These are phyloP conservation scores for Athalia cordata DNA, from an alignment of 2,888 invertebrate species.

Conservation along the genomic window DNA sequence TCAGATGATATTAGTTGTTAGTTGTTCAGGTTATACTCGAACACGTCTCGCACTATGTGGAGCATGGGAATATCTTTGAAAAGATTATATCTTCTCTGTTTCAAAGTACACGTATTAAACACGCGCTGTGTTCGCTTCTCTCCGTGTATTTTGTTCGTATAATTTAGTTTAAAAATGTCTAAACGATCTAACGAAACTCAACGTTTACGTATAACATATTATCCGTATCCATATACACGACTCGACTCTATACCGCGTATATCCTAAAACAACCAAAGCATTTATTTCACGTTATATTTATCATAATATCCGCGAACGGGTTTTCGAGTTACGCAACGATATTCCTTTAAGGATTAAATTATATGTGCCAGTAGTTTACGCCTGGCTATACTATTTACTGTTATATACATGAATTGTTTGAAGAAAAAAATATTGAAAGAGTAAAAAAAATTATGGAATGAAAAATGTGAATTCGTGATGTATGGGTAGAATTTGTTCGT, in stretches of 20 bases:
- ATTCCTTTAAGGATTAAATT: neutral
- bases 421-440: neutral
- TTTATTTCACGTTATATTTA: neutral
- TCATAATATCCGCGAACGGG: neutral
- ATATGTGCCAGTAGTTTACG: too few relatives aligned
- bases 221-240: too few relatives aligned
- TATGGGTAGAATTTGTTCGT: neutral
- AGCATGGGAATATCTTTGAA: conserved; percentile 40
- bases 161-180: too few relatives aligned
- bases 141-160: too few relatives aligned
- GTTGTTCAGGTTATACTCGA: conserved; percentile 23
- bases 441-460: neutral
- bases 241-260: too few relatives aligned
- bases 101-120: neutral
- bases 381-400: too few relatives aligned
- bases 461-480: neutral
- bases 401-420: too few relatives aligned
- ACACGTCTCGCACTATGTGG: conserved; percentile 30
- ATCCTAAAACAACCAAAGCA: neutral
- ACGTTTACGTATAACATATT: too few relatives aligned
- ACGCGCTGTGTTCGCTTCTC: neutral
- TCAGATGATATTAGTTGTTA: conserved; percentile 11
- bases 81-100: conserved; percentile 38
- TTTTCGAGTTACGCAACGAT: neutral
- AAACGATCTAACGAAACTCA: too few relatives aligned